These are phyloP conservation scores for Chesias legatella DNA, from an alignment of 2,888 invertebrate species.

Conservation along the genomic window DNA sequence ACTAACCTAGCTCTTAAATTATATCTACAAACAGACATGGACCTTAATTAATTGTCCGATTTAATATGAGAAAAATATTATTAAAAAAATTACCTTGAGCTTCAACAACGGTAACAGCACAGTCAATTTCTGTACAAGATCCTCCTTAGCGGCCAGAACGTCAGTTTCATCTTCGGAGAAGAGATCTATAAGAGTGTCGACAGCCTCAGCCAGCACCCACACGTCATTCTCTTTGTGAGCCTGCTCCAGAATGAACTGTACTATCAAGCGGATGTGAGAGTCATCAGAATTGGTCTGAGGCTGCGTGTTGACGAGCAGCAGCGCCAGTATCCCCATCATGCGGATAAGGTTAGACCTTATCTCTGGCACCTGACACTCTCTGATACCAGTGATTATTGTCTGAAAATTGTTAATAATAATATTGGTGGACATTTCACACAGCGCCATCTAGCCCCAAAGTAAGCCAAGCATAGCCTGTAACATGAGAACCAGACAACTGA, in stretches of 20 bases:
- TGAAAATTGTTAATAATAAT: constrained; percentile 44
- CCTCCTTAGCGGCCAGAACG: constrained; percentile 81
- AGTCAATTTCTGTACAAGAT: constrained; percentile 82
- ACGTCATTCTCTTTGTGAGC: constrained; percentile 82
- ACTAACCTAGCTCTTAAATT: no score
- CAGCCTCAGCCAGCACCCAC: constrained; percentile 87
- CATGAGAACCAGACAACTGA: no score
- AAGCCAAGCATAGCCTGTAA: no score
- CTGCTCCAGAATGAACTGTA: constrained; percentile 82
- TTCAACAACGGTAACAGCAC: constrained; percentile 81
- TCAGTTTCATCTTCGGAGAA: constrained; percentile 89
- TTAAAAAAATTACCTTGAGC: constrained; percentile 76
- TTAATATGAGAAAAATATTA: not conserved
- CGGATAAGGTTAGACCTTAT: constrained; percentile 80
- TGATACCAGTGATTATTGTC: constrained; percentile 77
- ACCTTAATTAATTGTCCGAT: no score
- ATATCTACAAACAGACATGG: no score
- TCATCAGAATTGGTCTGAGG: constrained; percentile 53
- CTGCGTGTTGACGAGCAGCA: constrained; percentile 64
- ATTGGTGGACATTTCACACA: no score
- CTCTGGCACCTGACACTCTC: constrained; percentile 74
- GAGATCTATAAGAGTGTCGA: constrained; percentile 88
- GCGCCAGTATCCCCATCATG: constrained; percentile 80
- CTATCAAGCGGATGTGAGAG: constrained; percentile 62
- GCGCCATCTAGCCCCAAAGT: not conserved